These are phyloP conservation scores for Clarias platycephalus DNA, from an alignment of 2,797 vertebrate species.

Conservation along the genomic window DNA sequence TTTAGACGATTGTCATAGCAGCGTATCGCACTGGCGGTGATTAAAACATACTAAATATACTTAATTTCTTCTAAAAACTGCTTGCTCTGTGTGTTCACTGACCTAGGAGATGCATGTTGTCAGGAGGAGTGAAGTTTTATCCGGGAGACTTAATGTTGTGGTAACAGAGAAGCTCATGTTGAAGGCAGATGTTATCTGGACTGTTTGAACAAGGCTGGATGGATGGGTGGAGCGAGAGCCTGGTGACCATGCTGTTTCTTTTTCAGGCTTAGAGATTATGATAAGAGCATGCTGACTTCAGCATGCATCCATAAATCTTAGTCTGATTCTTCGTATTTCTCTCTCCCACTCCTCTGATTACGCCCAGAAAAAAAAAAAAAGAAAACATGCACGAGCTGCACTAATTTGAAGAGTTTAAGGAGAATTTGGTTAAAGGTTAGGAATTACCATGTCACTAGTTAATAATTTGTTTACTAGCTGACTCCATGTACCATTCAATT, in stretches of 20 bases:
- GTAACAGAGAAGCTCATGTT: slow-evolving; percentile 36
- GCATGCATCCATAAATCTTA: slow-evolving; percentile 22
- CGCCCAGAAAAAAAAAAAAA: too few species aligned
- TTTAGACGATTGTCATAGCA: neutral
- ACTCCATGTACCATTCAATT: neutral
- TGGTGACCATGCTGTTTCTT: slow-evolving; percentile 38
- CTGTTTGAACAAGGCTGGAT: slow-evolving; percentile 35
- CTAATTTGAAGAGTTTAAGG: neutral
- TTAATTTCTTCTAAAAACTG: neutral
- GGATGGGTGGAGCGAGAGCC: slow-evolving; percentile 37
- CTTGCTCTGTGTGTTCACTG: neutral
- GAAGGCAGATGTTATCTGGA: slow-evolving; percentile 33
- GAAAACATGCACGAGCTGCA: neutral
- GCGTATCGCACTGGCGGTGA: neutral
- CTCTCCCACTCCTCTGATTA: neutral
- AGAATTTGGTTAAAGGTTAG: neutral
- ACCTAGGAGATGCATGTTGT: neutral
- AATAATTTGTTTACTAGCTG: neutral
- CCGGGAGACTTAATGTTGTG: slow-evolving; percentile 24
- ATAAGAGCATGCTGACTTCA: slow-evolving; percentile 50
- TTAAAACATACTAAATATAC: neutral
- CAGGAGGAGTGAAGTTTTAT: slow-evolving; percentile 28
- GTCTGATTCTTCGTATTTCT: slow-evolving; percentile 17
- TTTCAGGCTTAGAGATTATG: slow-evolving; percentile 37
- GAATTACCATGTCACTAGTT: neutral